Evolutionary conservation across 2,888 invertebrate genomes (phyloP), one percentile per base, ranked within the genome.

Genomic region (Dromius quadrimaculatus): DNA sequence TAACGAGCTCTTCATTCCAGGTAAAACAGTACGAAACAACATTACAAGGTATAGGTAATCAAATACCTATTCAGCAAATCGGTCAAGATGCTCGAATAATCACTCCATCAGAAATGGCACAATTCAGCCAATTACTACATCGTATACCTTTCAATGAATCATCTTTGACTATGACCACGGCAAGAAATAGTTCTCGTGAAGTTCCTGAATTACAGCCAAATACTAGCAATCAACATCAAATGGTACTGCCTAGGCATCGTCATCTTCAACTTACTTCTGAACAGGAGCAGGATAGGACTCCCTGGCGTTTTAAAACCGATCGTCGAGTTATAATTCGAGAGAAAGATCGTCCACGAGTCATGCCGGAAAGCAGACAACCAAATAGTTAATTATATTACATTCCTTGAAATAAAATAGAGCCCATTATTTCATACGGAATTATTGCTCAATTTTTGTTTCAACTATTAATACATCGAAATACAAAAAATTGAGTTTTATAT

Each of bases 11-110:
- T 28, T 9, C 9, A 6, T 43, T 22, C 6, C 9, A 54, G 50
- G 50, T 32, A 11, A 54, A 54, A 15, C 50, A 54, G 15, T 54
- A 28, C 74, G 59, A 74, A 73, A 17, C 75, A 77, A 43, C 77
- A 76, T 2, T 54, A 8, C 50, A 9, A 5, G 13, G 23, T 6
- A 8, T 54, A 6, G 78, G 76, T 47, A 79, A 85, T 1, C 87
- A 86, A 72, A 86, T 87, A 72, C 85, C 87, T 0, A 86, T 88
- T 5, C 87, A 87, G 72, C 79, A 86, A 69, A 84, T 88, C 17
- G 86, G 86, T 2, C 81, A 86, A 13, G 88, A 88, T 75, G 87
- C 87, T 0, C 77, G 87, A 45, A 86, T 86, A 1, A 75, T 88
- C 3, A 80, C 85, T 19, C 82, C 85, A 0, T 81, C 82, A 34